These are phyloP conservation scores for Drosophila anceps DNA, from an alignment of 2,888 invertebrate genomes.

Conservation along the genomic window DNA sequence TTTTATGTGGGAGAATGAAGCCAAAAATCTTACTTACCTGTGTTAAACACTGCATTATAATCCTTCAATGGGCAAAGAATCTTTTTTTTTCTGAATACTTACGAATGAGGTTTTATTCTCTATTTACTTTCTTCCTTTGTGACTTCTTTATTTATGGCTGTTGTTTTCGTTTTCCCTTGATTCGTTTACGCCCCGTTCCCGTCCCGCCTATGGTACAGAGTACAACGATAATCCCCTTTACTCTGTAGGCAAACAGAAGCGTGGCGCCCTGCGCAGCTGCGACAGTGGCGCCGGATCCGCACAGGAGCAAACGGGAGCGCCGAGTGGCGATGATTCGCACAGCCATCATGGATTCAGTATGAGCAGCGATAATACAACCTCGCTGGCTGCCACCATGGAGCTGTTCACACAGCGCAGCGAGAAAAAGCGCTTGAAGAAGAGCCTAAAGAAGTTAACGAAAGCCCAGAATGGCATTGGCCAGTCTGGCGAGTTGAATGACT, in stretches of 20 bases:
- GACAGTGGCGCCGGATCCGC: conserved; percentile 42
- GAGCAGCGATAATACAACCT: conserved; percentile 71
- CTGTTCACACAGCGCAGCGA: conserved; percentile 82
- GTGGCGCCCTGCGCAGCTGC: conserved; percentile 52
- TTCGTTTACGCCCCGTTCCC: conserved; percentile 39
- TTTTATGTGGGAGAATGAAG: conserved; percentile 5
- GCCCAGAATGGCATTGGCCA: conserved; percentile 61
- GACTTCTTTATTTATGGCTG: conserved; percentile 60
- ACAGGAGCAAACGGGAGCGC: conserved; percentile 46
- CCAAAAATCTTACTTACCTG: background rate
- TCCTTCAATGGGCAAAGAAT: background rate
- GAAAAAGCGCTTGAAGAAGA: conserved; percentile 83
- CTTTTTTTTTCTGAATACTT: background rate
- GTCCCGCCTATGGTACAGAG: conserved; percentile 72
- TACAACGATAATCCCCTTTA: conserved; percentile 85
- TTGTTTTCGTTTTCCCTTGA: conserved; percentile 53
- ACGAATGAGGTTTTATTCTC: conserved; percentile 19
- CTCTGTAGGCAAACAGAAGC: conserved; percentile 84
- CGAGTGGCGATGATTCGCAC: conserved; percentile 63
- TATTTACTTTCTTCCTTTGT: conserved; percentile 26
- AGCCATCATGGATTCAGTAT: conserved; percentile 64
- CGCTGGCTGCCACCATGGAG: conserved; percentile 77
- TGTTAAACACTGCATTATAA: background rate
- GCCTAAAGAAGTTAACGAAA: conserved; percentile 77
- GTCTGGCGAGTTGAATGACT: conserved; percentile 35